These are phyloP conservation scores for Macrosteles quadrilineatus DNA, from an alignment of 1,140 invertebrate genomes.

Conservation along the genomic window DNA sequence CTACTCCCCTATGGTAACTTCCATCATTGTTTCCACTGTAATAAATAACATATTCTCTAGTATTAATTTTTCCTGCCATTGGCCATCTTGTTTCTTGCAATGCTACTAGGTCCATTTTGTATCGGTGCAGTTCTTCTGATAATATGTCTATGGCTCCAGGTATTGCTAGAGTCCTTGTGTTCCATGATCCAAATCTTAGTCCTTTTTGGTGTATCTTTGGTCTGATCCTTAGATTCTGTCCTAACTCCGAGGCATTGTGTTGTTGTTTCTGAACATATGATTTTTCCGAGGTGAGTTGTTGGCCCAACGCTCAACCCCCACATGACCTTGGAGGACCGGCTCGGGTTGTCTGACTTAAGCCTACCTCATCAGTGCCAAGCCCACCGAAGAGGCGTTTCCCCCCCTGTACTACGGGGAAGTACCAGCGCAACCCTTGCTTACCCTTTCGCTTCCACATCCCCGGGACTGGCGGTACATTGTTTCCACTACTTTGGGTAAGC, in stretches of 20 bases:
- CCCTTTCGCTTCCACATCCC: too few species aligned
- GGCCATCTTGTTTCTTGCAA: slow-evolving; percentile 37
- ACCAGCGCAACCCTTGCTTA: too few species aligned
- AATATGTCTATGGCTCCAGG: slow-evolving; percentile 31
- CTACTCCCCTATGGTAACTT: background rate
- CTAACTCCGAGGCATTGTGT: slow-evolving; percentile 24
- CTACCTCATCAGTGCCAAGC: too few species aligned
- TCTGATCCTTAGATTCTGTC: slow-evolving; percentile 19
- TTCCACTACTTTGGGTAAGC: too few species aligned
- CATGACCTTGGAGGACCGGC: slow-evolving; percentile 29
- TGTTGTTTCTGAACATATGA: slow-evolving; percentile 24
- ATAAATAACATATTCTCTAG: slow-evolving; percentile 6
- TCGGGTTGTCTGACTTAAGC: too few species aligned
- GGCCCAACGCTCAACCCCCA: too few species aligned
- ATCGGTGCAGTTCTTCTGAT: slow-evolving; percentile 34
- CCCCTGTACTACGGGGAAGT: too few species aligned
- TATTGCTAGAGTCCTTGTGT: slow-evolving; percentile 32
- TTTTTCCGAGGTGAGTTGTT: slow-evolving; percentile 33
- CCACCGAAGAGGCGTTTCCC: too few species aligned
- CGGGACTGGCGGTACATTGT: too few species aligned
- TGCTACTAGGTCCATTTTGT: slow-evolving; percentile 36
- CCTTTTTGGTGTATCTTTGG: slow-evolving; percentile 2
- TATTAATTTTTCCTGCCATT: slow-evolving; percentile 2
- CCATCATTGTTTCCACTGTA: slow-evolving; percentile 8
- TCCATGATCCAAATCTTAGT: slow-evolving; percentile 35